These are phyloP conservation scores for Tyto alba DNA, from an alignment of 2,113 vertebrate species.

Conservation along the genomic window DNA sequence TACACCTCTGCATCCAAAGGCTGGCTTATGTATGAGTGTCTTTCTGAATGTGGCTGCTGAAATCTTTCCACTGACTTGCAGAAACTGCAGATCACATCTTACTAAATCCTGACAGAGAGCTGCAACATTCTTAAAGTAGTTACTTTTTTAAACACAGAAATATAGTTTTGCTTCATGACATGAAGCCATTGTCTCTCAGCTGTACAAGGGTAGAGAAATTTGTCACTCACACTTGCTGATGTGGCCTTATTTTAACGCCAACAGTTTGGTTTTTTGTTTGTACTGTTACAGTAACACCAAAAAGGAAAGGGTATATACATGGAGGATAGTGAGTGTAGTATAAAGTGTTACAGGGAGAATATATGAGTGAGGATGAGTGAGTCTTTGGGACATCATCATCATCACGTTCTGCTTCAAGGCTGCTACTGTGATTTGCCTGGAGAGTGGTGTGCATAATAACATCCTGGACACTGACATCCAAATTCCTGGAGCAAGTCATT, in stretches of 20 bases:
- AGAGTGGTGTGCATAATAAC: background rate
- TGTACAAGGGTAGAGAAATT: rapidly evolving
- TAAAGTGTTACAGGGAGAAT: background rate
- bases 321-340: background rate
- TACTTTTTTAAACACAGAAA: background rate
- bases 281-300: too few species aligned
- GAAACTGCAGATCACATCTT: rapidly evolving
- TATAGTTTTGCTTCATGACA: rapidly evolving
- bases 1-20: background rate
- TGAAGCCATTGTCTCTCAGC: too few species aligned
- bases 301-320: too few species aligned
- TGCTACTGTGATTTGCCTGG: background rate
- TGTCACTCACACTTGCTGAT: background rate
- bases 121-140: rapidly evolving
- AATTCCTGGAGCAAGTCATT: background rate
- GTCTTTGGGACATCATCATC: background rate
- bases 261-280: background rate
- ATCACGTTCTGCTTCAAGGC: background rate
- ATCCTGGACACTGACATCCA: background rate
- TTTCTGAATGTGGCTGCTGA: background rate
- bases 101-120: background rate
- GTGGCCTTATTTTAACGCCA: too few species aligned
- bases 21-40: background rate
- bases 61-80: background rate
- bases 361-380: background rate